Evolutionary conservation across 2,113 vertebrate species (phyloP), one percentile per base, ranked within the genome.

Genomic region (Psophia crepitans): DNA sequence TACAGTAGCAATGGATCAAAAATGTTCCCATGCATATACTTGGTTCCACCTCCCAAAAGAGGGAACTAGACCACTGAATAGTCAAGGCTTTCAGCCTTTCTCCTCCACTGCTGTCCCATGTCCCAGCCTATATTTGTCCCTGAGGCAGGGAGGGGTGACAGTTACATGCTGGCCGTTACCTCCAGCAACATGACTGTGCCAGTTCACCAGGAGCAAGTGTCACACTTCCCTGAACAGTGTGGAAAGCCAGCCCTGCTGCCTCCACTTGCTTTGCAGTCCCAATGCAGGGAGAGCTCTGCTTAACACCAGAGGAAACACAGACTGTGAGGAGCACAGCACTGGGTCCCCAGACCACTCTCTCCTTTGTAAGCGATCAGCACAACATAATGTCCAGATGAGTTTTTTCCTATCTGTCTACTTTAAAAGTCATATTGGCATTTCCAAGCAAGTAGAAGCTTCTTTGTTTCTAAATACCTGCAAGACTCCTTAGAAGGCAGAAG

Each of bases 11-110:
- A 30, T 24, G 2, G 0, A 77, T 46, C 9, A 63, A 5, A 46
- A n/a, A 46, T 19, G 3, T 54, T 90, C 12, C 10, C 17, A 11
- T 5, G 2, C 0, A 0, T 49, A 11, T 35, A 74, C 39, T 70
- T 66, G 7, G 18, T 63, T 90, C 86, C 27, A 56, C 7, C 5
- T 70, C 14, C 14, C 12, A 33, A 77, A 86, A 69, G 17, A 73
- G 14, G 6, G 6, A 80, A 86, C 8, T 19, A 57, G 7, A 73
- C 11, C 22, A 37, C n/a, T 58, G 41, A 90, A 44, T 2, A 70
- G 7, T 15, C 19, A 61, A 57, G 19, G 3, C 5, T 68, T 79
- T 23, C 35, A 88, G 8, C 10, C 61, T 68, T 64, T 69, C 32
- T 74, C 9, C 12, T 43, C 37, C 8, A 3, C 8, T 83, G 14